Evolutionary conservation across 2,113 vertebrate genomes (phyloP).

Genomic region (Anolis sagrei): DNA sequence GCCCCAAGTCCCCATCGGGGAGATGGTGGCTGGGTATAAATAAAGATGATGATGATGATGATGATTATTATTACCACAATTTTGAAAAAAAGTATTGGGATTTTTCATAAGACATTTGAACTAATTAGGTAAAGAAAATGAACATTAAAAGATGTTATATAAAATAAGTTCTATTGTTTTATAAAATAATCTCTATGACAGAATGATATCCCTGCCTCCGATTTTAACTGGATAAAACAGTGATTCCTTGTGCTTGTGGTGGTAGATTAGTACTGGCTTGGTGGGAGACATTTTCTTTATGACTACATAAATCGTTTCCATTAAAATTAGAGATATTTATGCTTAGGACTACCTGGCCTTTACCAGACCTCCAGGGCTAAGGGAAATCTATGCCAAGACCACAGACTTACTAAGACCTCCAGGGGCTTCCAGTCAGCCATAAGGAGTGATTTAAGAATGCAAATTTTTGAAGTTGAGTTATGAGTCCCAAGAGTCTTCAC

Average conservation of each 20-base stretch:
- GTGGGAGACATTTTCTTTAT: constrained; percentile 38
- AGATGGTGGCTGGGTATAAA: no score
- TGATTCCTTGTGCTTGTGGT: constrained; percentile 35
- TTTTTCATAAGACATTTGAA: background rate
- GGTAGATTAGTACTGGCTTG: constrained; percentile 27
- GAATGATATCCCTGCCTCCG: background rate
- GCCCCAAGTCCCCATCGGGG: no score
- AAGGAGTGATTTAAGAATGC: constrained; percentile 69
- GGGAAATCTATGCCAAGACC: constrained; percentile 66
- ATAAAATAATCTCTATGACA: constrained; percentile 6
- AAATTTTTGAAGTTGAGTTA: constrained; percentile 63
- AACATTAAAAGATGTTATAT: background rate
- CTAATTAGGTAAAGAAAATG: fast-evolving
- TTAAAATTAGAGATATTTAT: constrained; percentile 70
- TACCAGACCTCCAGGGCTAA: constrained; percentile 60
- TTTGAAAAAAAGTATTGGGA: background rate
- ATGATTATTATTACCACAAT: no score
- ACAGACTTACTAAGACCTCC: constrained; percentile 59
- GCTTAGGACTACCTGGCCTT: constrained; percentile 66
- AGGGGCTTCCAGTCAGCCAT: constrained; percentile 49
- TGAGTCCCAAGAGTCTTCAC: constrained; percentile 43
- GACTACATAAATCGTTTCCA: constrained; percentile 64
- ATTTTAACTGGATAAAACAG: background rate
- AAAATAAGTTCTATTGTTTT: constrained; percentile 50
- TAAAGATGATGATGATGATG: no score